phyloP scores from a whole-genome alignment of 2,888 invertebrate genomes.

The Buathra laborator region DNA sequence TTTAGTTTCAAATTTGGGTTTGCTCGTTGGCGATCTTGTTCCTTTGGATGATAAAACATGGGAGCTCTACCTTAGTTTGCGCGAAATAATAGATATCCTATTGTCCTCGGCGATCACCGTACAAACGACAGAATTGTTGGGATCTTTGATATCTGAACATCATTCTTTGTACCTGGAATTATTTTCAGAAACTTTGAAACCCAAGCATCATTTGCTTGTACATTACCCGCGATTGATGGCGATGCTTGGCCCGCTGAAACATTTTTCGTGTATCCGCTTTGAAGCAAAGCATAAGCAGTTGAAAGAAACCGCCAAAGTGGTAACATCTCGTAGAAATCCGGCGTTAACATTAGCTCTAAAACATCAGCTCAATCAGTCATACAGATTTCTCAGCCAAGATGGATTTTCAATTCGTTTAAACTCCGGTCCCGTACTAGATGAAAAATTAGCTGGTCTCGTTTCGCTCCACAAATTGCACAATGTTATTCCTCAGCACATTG shows the following conservation, averaged over 20 bases:
- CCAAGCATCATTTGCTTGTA: conserved; percentile 64
- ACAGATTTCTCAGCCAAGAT: conserved; percentile 36
- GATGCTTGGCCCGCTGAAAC: conserved; percentile 59
- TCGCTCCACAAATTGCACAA: conserved; percentile 41
- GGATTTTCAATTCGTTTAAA: conserved; percentile 39
- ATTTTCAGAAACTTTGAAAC: conserved; percentile 57
- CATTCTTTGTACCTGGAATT: conserved; percentile 46
- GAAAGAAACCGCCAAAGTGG: conserved; percentile 47
- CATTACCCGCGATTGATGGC: conserved; percentile 66
- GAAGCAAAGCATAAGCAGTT: conserved; percentile 61
- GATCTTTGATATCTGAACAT: conserved; percentile 21
- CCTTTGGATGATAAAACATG: too few relatives aligned
- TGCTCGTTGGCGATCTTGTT: too few relatives aligned
- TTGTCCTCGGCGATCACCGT: background rate
- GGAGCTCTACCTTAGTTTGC: too few relatives aligned
- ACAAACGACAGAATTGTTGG: background rate
- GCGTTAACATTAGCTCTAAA: conserved; percentile 31
- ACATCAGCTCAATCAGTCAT: conserved; percentile 36
- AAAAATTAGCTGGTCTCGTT: conserved; percentile 33
- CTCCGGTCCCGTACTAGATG: conserved; percentile 11
- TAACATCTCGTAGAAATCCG: conserved; percentile 39
- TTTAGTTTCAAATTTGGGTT: too few relatives aligned
- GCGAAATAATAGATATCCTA: too few relatives aligned
- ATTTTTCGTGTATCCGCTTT: conserved; percentile 59
- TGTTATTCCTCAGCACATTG: conserved; percentile 38